These are phyloP conservation scores for Scytalopus superciliaris DNA, from an alignment of 2,113 vertebrate species.

Conservation along the genomic window DNA sequence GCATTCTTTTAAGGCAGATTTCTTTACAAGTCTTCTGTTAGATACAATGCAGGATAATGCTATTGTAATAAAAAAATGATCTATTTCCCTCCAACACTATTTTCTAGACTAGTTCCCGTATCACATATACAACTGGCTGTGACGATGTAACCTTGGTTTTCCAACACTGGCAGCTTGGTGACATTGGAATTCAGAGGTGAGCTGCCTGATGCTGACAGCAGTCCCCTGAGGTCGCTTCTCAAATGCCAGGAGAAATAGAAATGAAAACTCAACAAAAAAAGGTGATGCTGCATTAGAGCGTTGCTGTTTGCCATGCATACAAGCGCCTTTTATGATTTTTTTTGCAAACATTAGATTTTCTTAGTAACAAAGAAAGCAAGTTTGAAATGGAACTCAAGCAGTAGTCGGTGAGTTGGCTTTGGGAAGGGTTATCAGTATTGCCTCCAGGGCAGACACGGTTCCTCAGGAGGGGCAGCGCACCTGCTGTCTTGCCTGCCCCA, in stretches of 20 bases:
- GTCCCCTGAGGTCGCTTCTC: background rate
- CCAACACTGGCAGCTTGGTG: background rate
- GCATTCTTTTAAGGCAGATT: background rate
- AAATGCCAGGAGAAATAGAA: background rate
- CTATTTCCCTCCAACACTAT: background rate
- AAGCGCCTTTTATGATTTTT: background rate
- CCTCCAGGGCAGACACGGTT: background rate
- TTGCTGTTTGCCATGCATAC: background rate
- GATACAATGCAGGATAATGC: background rate
- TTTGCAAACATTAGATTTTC: background rate
- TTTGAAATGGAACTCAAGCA: background rate
- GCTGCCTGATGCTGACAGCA: background rate
- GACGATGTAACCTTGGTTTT: background rate
- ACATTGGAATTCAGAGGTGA: background rate
- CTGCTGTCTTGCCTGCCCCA: background rate
- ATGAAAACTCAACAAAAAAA: background rate
- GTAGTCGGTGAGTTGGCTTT: background rate
- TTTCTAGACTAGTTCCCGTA: background rate
- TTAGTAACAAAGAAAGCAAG: background rate
- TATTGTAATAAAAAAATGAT: background rate
- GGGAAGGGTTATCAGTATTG: background rate
- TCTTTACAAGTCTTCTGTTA: background rate
- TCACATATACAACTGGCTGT: background rate
- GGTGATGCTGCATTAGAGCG: background rate
- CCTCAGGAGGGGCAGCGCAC: background rate